These are phyloP conservation scores for Neodiprion fabricii DNA, from an alignment of 1,140 invertebrate genomes.

Conservation along the genomic window DNA sequence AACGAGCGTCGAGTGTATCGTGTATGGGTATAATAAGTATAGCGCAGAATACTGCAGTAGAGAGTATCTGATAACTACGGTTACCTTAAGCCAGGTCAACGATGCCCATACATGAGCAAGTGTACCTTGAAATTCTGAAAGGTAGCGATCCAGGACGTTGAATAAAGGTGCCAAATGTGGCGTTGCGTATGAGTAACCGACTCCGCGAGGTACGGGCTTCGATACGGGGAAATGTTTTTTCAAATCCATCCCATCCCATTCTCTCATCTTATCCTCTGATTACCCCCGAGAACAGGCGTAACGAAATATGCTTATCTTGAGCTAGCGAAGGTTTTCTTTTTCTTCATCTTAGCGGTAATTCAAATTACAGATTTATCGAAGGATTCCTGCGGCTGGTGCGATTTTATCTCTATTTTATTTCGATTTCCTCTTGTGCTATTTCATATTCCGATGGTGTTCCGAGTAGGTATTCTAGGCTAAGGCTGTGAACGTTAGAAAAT, in stretches of 20 bases:
- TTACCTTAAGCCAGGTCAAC: conserved; percentile 7
- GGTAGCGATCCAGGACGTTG: not conserved
- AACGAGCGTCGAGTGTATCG: not conserved
- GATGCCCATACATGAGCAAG: conserved; percentile 2
- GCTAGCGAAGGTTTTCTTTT: too few species aligned
- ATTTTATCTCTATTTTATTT: too few species aligned
- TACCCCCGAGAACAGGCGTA: too few species aligned
- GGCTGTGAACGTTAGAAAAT: not conserved
- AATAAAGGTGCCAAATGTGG: conserved; percentile 7
- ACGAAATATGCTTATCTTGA: too few species aligned
- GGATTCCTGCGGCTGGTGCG: too few species aligned
- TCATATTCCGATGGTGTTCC: too few species aligned
- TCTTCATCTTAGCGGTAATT: too few species aligned
- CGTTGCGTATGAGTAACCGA: not conserved
- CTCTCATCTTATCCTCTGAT: too few species aligned
- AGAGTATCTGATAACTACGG: not conserved
- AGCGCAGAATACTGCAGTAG: not conserved
- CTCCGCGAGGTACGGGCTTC: not conserved
- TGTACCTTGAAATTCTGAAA: conserved; percentile 7
- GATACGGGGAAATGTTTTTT: not conserved
- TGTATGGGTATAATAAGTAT: not conserved
- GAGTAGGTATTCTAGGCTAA: too few species aligned
- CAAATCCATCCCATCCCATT: too few species aligned
- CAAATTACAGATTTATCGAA: too few species aligned
- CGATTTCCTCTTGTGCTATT: too few species aligned